Evolutionary conservation across 2,113 vertebrate genomes (phyloP).

Genomic region (Takifugu bimaculatus): DNA sequence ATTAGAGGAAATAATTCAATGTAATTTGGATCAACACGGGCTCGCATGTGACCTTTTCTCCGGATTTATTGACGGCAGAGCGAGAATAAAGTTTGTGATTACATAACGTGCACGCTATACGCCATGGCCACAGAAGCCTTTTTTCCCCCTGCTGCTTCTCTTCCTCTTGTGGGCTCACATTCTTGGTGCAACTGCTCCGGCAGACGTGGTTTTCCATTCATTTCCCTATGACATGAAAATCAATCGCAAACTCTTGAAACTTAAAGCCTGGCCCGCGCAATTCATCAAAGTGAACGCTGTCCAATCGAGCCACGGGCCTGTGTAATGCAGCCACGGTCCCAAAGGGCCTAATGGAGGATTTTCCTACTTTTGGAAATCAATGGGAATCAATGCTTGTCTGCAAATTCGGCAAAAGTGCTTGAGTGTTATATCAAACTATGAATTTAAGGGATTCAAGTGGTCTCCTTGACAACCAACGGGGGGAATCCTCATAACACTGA

Average conservation of each 20-base stretch:
- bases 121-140: too few relatives aligned
- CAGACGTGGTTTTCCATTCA: conserved; percentile 16
- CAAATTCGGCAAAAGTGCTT: not conserved
- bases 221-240: conserved; percentile 22
- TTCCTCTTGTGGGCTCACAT: not conserved
- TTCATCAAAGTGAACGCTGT: conserved; percentile 14
- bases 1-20: not conserved
- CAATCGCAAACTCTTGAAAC: conserved; percentile 2
- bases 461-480: too few relatives aligned
- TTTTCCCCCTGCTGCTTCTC: not conserved
- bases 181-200: not conserved
- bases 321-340: conserved; percentile 6
- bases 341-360: conserved; percentile 3
- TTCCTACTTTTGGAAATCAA: conserved; percentile 14
- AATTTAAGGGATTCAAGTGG: too few relatives aligned
- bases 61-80: too few relatives aligned
- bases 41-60: too few relatives aligned
- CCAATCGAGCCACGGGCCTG: conserved; percentile 9
- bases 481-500: too few relatives aligned
- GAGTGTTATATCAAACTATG: too few relatives aligned
- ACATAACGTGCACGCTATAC: not conserved
- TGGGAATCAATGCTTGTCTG: conserved; percentile 7
- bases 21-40: too few relatives aligned
- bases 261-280: conserved; percentile 5
- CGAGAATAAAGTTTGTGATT: too few relatives aligned